A percentile compares a stretch with the other conserved stretches of the same genome.
Evolutionary conservation across 1,140 invertebrate species (phyloP).

Genomic region (Anastatus disparis): DNA sequence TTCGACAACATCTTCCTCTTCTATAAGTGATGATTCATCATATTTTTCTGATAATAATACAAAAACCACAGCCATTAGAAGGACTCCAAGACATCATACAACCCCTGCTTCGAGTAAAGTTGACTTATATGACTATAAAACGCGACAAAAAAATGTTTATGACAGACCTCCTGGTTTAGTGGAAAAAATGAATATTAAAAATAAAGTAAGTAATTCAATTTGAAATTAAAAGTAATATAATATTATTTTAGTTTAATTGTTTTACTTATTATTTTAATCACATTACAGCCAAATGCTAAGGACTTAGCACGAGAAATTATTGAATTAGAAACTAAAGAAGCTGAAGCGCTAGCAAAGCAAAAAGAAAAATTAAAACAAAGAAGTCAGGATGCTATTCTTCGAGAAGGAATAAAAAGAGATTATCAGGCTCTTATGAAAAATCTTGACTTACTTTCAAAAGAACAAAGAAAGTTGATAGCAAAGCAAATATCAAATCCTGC

Average conservation of each 20-base stretch:
- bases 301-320: conserved; percentile 54
- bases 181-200: conserved; percentile 53
- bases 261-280: conserved; percentile 27
- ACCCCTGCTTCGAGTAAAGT: conserved; percentile 50
- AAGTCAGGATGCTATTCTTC: conserved; percentile 63
- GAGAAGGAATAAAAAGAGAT: conserved; percentile 64
- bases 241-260: background rate
- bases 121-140: conserved; percentile 56
- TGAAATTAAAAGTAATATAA: background rate
- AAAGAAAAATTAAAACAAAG: conserved; percentile 56
- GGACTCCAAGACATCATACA: conserved; percentile 43
- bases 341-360: conserved; percentile 44
- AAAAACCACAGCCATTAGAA: conserved; percentile 40
- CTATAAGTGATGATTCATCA: conserved; percentile 61
- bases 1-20: conserved; percentile 49
- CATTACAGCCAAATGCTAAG: conserved; percentile 59
- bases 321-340: conserved; percentile 43
- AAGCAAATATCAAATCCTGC: conserved; percentile 46
- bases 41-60: conserved; percentile 55
- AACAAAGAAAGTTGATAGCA: conserved; percentile 59
- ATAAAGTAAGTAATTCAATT: conserved; percentile 48
- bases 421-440: conserved; percentile 64
- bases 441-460: conserved; percentile 53
- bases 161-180: conserved; percentile 54
- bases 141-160: conserved; percentile 51